A percentile compares a stretch with the other conserved stretches of the same genome.
These are phyloP conservation scores for Drosophila borborema DNA, from an alignment of 2,888 invertebrate species.

Conservation along the genomic window DNA sequence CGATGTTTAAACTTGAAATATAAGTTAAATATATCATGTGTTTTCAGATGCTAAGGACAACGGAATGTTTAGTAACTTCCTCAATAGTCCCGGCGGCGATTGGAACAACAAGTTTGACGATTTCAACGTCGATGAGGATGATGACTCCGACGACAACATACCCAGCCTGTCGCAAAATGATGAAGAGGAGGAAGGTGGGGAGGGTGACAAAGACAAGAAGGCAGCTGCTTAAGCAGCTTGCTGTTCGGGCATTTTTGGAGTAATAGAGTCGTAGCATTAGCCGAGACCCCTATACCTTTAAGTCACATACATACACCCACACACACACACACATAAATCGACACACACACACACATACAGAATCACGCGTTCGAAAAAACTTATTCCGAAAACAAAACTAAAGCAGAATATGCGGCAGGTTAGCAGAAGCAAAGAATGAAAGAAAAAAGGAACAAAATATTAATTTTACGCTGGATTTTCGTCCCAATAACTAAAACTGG, in stretches of 20 bases:
- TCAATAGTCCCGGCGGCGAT: slow-evolving; percentile 65
- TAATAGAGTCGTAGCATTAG: slow-evolving; percentile 66
- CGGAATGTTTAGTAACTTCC: slow-evolving; percentile 66
- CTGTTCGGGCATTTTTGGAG: slow-evolving; percentile 54
- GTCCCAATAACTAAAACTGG: slow-evolving; percentile 44
- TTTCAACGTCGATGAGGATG: slow-evolving; percentile 87
- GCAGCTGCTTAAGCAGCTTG: slow-evolving; percentile 56
- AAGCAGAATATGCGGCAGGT: slow-evolving; percentile 50
- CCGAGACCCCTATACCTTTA: slow-evolving; percentile 63
- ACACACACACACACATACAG: slow-evolving; percentile 27
- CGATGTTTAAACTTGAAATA: background rate
- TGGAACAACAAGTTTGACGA: slow-evolving; percentile 88
- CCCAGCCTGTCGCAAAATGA: slow-evolving; percentile 84
- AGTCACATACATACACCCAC: slow-evolving; percentile 46
- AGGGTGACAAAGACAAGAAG: slow-evolving; percentile 74
- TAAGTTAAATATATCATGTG: background rate
- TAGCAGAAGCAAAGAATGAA: slow-evolving; percentile 26
- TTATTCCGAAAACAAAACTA: slow-evolving; percentile 64
- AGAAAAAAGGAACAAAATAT: slow-evolving; percentile 56
- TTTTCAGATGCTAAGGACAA: slow-evolving; percentile 54
- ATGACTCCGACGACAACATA: slow-evolving; percentile 90
- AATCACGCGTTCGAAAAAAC: slow-evolving; percentile 54
- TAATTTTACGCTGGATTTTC: slow-evolving; percentile 59
- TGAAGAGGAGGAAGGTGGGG: slow-evolving; percentile 80
- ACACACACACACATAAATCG: slow-evolving; percentile 20